Conservation (phyloP, 2,888 invertebrate genomes). For the Sinhomidia bicolor region DNA sequence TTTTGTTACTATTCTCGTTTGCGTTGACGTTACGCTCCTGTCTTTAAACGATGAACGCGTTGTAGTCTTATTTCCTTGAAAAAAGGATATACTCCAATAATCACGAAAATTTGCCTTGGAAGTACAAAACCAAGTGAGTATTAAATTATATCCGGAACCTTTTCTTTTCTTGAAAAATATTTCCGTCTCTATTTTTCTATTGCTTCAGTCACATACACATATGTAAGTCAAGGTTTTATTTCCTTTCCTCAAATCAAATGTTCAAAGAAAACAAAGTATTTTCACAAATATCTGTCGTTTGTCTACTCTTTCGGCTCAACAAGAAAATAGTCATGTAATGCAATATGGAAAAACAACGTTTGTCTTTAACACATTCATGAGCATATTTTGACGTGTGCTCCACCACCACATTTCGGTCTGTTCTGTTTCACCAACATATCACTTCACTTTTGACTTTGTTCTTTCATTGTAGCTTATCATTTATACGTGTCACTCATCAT, state of each 20-base stretch:
- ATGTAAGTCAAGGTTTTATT: conserved; percentile 64
- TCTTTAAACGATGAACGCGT: no score
- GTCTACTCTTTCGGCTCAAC: background rate
- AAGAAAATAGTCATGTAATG: background rate
- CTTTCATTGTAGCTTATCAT: background rate
- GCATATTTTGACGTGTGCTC: background rate
- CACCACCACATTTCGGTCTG: background rate
- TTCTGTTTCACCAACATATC: conserved; percentile 4
- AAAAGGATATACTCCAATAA: conserved; percentile 53
- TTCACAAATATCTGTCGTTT: background rate
- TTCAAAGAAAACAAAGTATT: conserved; percentile 30
- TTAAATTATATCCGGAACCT: conserved; percentile 53
- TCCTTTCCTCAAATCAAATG: conserved; percentile 40
- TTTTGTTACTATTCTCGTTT: conserved; percentile 42
- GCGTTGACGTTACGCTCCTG: no score
- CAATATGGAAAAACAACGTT: background rate
- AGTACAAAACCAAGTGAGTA: background rate
- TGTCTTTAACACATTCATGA: conserved; percentile 40
- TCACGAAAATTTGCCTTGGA: conserved; percentile 45
- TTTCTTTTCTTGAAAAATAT: conserved; percentile 13
- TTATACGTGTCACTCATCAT: background rate
- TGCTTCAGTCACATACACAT: background rate
- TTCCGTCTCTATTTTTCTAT: background rate
- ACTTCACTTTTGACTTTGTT: background rate
- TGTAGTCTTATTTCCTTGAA: conserved; percentile 1